Percentiles rank a stretch among this genome's conserved stretches.
These are phyloP conservation scores for Conopomorpha cramerella DNA, from an alignment of 1,140 invertebrate genomes.

Conservation along the genomic window DNA sequence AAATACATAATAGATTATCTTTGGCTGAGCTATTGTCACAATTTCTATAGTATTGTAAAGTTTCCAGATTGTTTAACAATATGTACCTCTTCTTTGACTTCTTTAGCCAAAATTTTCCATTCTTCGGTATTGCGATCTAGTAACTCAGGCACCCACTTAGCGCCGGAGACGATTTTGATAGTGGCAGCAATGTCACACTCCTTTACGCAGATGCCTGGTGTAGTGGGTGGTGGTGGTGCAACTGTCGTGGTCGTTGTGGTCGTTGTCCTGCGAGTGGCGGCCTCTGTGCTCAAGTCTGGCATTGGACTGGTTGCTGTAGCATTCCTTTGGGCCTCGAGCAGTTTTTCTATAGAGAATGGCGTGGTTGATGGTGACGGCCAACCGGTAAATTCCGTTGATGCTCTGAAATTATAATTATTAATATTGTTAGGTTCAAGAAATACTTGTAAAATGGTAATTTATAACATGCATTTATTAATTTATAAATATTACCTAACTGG, in stretches of 20 bases:
- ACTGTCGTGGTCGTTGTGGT: conserved; percentile 80
- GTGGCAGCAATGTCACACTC: conserved; percentile 85
- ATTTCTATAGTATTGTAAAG: no score
- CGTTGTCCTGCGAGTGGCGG: conserved; percentile 65
- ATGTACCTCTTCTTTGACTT: conserved; percentile 75
- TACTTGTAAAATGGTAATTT: no score
- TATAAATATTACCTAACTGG: conserved; percentile 67
- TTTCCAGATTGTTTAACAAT: no score
- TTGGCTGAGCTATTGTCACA: no score
- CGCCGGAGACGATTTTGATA: conserved; percentile 75
- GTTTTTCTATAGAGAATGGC: conserved; percentile 80
- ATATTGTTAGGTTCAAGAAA: conserved; percentile 5
- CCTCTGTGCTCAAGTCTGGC: conserved; percentile 51
- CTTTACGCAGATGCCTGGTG: conserved; percentile 76
- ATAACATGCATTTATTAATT: conserved; percentile 11
- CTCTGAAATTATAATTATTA: conserved; percentile 54
- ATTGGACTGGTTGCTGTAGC: conserved; percentile 59
- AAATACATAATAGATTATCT: no score
- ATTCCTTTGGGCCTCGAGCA: conserved; percentile 73
- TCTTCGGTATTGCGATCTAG: conserved; percentile 84
- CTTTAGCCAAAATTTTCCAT: conserved; percentile 80
- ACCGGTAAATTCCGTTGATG: conserved; percentile 85
- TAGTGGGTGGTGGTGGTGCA: conserved; percentile 73
- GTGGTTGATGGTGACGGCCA: conserved; percentile 86
- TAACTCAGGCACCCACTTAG: conserved; percentile 83